Conservation (phyloP, 2,113 vertebrate genomes). For the Gallinago paraguaiae region DNA sequence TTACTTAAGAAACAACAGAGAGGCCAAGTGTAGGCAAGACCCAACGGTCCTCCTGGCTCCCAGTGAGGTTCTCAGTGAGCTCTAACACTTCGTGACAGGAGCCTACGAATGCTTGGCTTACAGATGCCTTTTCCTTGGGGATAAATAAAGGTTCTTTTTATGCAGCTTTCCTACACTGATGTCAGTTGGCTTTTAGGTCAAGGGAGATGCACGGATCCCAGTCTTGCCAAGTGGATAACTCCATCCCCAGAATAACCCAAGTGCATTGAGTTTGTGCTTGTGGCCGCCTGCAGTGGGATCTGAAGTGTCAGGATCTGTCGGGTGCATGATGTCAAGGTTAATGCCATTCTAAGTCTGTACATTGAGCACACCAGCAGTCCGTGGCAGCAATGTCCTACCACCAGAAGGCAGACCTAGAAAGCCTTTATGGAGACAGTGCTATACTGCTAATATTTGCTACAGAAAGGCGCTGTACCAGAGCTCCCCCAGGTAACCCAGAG, state of each 20-base stretch:
- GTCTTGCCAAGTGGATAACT: neutral
- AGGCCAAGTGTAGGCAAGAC: neutral
- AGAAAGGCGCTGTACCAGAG: neutral
- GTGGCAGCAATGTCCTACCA: neutral
- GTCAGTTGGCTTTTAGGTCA: neutral
- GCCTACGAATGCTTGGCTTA: neutral
- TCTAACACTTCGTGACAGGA: neutral
- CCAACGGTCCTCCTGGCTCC: fast-evolving
- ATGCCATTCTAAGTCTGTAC: neutral
- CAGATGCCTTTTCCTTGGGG: neutral
- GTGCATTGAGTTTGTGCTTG: neutral
- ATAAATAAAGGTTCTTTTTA: neutral
- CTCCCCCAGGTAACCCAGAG: neutral
- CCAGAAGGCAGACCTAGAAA: neutral
- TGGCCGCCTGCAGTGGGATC: neutral
- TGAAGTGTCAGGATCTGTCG: neutral
- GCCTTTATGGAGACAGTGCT: neutral
- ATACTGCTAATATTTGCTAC: neutral
- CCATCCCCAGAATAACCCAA: neutral
- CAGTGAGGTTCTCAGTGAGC: neutral
- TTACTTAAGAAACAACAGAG: neutral
- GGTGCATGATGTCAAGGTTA: neutral
- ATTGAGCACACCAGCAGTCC: neutral
- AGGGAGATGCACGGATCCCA: neutral
- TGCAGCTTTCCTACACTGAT: neutral